A percentile compares a stretch with the other conserved stretches of the same genome.
phyloP scores from a whole-genome alignment of 2,113 vertebrate genomes.

The Ceuthmochares aereus region DNA sequence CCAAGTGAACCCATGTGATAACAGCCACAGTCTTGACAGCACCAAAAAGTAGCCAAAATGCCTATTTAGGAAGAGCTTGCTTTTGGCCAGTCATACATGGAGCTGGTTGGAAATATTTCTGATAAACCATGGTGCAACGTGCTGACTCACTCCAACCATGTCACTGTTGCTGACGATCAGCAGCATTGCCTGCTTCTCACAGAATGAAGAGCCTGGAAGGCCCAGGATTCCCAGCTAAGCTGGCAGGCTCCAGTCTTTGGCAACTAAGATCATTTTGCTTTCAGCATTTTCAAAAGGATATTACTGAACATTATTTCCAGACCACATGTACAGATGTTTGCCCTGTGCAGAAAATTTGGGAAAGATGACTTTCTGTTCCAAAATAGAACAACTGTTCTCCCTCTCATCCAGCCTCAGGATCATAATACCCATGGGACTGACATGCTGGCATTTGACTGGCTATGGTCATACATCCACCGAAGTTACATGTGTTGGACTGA shows the following conservation, averaged over 20 bases:
- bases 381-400: neutral
- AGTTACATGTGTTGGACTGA: neutral
- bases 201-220: neutral
- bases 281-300: neutral
- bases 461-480: neutral
- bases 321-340: neutral
- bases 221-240: neutral
- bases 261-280: neutral
- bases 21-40: neutral
- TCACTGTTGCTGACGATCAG: neutral
- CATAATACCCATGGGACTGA: neutral
- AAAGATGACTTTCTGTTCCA: neutral
- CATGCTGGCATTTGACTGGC: neutral
- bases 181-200: neutral
- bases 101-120: neutral
- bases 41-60: neutral
- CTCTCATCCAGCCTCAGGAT: neutral
- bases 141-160: neutral
- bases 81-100: neutral
- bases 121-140: neutral
- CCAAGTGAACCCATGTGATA: neutral
- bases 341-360: neutral
- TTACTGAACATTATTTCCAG: neutral
- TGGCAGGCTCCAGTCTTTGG: neutral
- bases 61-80: neutral